Percentiles rank a stretch among this genome's conserved stretches.
Evolutionary conservation across 2,113 vertebrate genomes (phyloP).

Genomic region (Myrmophylax atrothorax): DNA sequence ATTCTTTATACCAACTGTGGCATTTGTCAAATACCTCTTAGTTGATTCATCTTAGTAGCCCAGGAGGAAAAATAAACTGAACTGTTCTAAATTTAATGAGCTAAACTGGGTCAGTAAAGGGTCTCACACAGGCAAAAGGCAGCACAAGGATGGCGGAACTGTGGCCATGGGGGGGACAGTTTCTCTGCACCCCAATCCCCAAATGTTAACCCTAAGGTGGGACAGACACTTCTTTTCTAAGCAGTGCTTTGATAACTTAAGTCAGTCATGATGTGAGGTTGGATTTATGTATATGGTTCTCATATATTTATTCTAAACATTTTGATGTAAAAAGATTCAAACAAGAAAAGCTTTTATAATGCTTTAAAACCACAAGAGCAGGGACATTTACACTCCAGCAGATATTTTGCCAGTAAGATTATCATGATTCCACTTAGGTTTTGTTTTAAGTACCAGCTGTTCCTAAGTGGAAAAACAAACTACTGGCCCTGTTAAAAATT

Average conservation of each 20-base stretch:
- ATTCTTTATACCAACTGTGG: background rate
- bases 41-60: background rate
- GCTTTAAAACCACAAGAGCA: background rate
- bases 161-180: background rate
- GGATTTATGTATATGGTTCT: background rate
- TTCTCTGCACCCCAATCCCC: background rate
- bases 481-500: background rate
- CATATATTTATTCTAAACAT: background rate
- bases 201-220: background rate
- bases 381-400: background rate
- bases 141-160: background rate
- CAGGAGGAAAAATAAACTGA: background rate
- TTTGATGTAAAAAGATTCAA: background rate
- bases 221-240: background rate
- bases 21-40: background rate
- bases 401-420: background rate
- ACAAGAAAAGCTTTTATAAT: background rate
- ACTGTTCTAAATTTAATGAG: background rate
- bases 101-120: background rate
- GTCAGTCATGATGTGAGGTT: background rate
- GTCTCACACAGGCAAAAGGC: background rate
- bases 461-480: conserved; percentile 17
- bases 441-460: conserved; percentile 19
- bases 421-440: background rate
- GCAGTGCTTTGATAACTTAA: background rate